These are phyloP conservation scores for Lagria hirta DNA, from an alignment of 2,888 invertebrate genomes.

Conservation along the genomic window DNA sequence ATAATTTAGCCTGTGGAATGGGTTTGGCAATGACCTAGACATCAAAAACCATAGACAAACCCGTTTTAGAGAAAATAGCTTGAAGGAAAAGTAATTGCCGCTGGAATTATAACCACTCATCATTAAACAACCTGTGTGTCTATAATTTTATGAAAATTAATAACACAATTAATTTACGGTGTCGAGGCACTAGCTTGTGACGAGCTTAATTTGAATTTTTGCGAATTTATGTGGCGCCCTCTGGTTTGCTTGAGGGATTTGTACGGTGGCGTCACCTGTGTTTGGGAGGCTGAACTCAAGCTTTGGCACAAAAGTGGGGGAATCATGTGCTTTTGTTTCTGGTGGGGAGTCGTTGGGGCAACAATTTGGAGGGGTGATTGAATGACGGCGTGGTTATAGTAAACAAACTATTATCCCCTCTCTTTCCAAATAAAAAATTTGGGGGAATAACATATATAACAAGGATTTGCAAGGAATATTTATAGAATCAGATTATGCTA, in stretches of 20 bases:
- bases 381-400: conserved; percentile 10
- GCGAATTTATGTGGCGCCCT: too few species aligned
- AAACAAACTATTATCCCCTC: too few species aligned
- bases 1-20: conserved; percentile 10
- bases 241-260: too few species aligned
- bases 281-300: too few species aligned
- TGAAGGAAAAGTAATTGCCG: too few species aligned
- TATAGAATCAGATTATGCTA: conserved; percentile 23
- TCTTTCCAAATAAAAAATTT: conserved; percentile 21
- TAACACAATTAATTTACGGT: neutral
- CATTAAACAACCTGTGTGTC: neutral
- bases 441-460: conserved; percentile 3
- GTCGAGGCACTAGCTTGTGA: neutral
- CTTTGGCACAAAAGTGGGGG: too few species aligned
- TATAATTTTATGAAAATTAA: neutral
- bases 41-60: too few species aligned
- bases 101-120: too few species aligned
- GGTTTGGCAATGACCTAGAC: conserved; percentile 16
- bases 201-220: neutral
- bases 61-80: too few species aligned
- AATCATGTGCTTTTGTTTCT: conserved; percentile 30
- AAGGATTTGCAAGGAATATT: conserved; percentile 14
- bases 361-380: conserved; percentile 17
- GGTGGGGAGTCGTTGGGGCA: conserved; percentile 36
- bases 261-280: too few species aligned